Conservation (phyloP, 1,140 invertebrate genomes). For the Battus philenor region DNA sequence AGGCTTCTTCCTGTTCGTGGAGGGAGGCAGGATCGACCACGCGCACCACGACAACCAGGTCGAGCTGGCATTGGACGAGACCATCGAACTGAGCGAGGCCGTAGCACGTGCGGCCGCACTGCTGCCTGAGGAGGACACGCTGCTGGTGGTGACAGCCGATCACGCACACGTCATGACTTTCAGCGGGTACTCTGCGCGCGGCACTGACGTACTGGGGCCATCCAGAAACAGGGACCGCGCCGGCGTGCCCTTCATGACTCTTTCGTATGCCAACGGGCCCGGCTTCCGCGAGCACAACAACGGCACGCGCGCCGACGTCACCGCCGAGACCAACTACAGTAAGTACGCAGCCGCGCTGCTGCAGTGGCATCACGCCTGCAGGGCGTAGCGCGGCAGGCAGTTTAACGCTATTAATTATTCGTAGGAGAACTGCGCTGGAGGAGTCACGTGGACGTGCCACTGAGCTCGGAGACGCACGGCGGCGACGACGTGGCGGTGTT, state of each 20-base stretch:
- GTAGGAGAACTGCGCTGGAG: constrained; percentile 36
- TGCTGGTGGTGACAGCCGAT: constrained; percentile 83
- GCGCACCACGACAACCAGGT: constrained; percentile 87
- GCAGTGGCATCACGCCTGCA: no score
- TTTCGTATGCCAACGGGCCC: constrained; percentile 87
- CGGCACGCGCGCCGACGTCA: constrained; percentile 53
- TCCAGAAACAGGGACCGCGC: constrained; percentile 59
- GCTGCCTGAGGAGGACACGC: constrained; percentile 77
- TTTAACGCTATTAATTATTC: no score
- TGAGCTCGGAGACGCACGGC: constrained; percentile 74
- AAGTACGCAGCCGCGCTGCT: no score
- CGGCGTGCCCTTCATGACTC: constrained; percentile 81
- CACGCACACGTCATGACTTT: constrained; percentile 82
- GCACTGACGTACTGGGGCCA: constrained; percentile 74
- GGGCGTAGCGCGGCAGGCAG: no score
- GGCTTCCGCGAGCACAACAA: constrained; percentile 71
- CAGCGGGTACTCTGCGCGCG: constrained; percentile 79
- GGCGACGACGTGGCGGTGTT: constrained; percentile 82
- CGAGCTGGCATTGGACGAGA: constrained; percentile 79
- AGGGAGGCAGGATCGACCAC: constrained; percentile 90
- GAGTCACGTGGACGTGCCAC: constrained; percentile 50
- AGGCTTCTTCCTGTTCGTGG: constrained; percentile 93
- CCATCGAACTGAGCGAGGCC: constrained; percentile 78
- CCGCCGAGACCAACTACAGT: constrained; percentile 57
- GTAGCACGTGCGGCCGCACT: constrained; percentile 73